phyloP scores from a whole-genome alignment of 2,113 vertebrate genomes.

The Eubucco bourcierii region DNA sequence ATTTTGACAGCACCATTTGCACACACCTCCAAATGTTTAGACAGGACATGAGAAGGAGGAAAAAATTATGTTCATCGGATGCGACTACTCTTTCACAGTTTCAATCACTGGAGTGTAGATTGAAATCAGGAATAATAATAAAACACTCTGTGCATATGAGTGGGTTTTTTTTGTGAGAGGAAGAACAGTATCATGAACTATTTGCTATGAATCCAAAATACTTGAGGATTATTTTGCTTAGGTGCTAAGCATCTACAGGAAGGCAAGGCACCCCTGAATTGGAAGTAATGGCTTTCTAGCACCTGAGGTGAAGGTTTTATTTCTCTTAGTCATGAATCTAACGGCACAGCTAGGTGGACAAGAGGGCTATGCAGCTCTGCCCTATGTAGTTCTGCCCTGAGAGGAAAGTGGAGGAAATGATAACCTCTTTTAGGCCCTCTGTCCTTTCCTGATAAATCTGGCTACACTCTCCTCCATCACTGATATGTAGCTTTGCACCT shows the following conservation, averaged over 20 bases:
- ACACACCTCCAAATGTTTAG: neutral
- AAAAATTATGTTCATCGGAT: neutral
- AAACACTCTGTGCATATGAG: accelerated
- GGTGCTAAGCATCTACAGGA: neutral
- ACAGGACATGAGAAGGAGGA: neutral
- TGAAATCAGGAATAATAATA: neutral
- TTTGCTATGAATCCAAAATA: neutral
- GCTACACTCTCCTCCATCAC: neutral
- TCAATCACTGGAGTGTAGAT: neutral
- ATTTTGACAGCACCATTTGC: neutral
- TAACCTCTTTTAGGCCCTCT: neutral
- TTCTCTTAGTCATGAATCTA: neutral
- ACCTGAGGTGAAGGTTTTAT: neutral
- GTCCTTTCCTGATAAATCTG: neutral
- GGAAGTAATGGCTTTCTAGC: neutral
- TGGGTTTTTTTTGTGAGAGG: neutral
- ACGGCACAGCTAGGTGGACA: neutral
- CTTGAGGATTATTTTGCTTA: neutral
- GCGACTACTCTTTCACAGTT: neutral
- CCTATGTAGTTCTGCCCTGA: neutral
- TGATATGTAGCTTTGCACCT: neutral
- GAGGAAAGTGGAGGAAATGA: neutral
- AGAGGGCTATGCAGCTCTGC: neutral
- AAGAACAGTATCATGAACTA: neutral
- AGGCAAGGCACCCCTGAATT: neutral